Conservation (phyloP, 2,113 vertebrate genomes). For the Kryptolebias marmoratus region DNA sequence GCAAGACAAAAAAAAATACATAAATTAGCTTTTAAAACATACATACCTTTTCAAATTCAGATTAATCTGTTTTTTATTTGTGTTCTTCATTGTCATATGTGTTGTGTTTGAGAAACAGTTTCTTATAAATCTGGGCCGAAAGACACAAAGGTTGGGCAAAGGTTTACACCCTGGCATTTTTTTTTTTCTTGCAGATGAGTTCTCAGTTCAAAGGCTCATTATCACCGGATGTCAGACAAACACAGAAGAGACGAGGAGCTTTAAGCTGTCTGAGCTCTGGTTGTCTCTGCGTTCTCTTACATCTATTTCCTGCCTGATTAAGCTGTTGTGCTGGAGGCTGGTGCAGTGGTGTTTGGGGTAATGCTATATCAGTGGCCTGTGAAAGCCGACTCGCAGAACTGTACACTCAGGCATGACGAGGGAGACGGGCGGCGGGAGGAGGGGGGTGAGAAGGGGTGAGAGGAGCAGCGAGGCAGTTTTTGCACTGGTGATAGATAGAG, state of each 20-base stretch:
- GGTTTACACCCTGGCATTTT: conserved; percentile 9
- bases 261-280: conserved; percentile 39
- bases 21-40: too few relatives aligned
- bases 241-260: conserved; percentile 26
- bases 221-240: conserved; percentile 53
- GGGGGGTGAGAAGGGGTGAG: not conserved
- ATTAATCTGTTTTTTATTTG: not conserved
- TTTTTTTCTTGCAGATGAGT: conserved; percentile 17
- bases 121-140: not conserved
- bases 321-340: conserved; percentile 58
- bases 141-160: conserved; percentile 2
- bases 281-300: conserved; percentile 61
- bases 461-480: conserved; percentile 14
- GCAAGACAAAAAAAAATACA: conserved; percentile 54
- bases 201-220: conserved; percentile 44
- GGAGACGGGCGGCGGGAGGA: conserved; percentile 11
- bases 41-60: not conserved
- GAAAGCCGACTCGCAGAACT: conserved; percentile 58
- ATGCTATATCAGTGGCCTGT: conserved; percentile 61
- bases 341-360: conserved; percentile 58
- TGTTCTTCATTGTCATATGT: not conserved
- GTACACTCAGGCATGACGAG: conserved; percentile 54
- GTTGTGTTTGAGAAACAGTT: not conserved
- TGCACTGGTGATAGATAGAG: conserved; percentile 29
- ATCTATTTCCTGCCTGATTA: conserved; percentile 75